Evolutionary conservation across 1,140 invertebrate genomes (phyloP), one percentile per base, ranked within the genome.

Genomic region (Neuroterus valhalla): DNA sequence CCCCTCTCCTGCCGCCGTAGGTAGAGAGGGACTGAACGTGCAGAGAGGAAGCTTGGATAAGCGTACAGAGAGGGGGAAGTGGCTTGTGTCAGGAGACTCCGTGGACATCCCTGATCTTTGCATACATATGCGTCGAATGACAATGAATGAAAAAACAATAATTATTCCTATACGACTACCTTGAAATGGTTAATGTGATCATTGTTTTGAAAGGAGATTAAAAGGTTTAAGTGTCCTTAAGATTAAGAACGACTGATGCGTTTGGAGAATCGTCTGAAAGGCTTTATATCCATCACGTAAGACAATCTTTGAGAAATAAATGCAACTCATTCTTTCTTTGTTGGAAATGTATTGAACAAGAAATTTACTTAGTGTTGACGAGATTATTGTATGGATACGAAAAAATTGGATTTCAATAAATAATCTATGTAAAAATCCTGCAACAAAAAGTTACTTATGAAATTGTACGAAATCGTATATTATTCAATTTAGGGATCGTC

Each of bases 141-240:
- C 31, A 38, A 38, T 38, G 31, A 38, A 38, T 38, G 6, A 8
- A 38, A 8, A 38, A 26, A 26, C 52, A 12, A 62, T 62, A 3
- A 26, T 48, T 62, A 62, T 38, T 62, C 23, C 15, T 62, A n/a
- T n/a, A 5, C 21, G 23, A 15, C 11, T 62, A 62, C 75, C 73
- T 78, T 75, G 77, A 17, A 15, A 76, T 78, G 77, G 52, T 81
- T 79, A 80, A 82, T 83, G 81, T 81, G 72, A 74, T 74, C 79
- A 83, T 81, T 68, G 72, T 78, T 78, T 78, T 79, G 81, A 78
- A 78, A 81, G 44, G 76, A 75, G 80, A 84, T 75, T 87, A 87
- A 80, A 81, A 86, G 85, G 82, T 85, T 38, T 87, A 88, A 88
- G 85, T 88, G 86, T 86, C 86, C 86, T 88, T 88, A 86, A 84